Percentiles rank a stretch among this genome's conserved stretches.
Conservation (phyloP, 2,888 invertebrate species). For the Hylaea fasciaria region DNA sequence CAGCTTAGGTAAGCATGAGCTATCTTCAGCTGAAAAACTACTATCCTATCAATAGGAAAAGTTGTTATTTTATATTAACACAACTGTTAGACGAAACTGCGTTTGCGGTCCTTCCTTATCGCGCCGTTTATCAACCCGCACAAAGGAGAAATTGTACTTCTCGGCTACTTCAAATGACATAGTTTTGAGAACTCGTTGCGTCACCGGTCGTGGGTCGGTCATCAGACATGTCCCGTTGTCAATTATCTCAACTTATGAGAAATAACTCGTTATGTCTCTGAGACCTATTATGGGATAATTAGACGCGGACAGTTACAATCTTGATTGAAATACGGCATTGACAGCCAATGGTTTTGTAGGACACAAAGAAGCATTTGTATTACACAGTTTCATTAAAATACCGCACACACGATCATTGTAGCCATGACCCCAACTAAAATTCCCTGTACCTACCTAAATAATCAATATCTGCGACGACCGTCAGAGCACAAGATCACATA, state of each 20-base stretch:
- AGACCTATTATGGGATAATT: constrained; percentile 20
- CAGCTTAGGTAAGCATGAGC: too few species aligned
- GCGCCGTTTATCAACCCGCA: constrained; percentile 31
- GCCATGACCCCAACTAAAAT: too few species aligned
- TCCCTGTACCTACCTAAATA: too few species aligned
- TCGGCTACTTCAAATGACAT: constrained; percentile 19
- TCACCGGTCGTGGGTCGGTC: constrained; percentile 19
- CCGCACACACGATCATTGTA: too few species aligned
- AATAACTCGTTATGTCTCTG: constrained; percentile 14
- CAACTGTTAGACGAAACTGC: too few species aligned
- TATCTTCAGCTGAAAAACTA: too few species aligned
- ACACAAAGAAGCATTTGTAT: background rate
- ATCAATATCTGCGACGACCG: too few species aligned
- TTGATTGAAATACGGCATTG: constrained; percentile 7
- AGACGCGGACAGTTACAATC: constrained; percentile 17
- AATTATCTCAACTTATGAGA: constrained; percentile 22
- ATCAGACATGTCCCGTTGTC: constrained; percentile 25
- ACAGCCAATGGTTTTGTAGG: background rate
- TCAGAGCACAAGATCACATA: too few species aligned
- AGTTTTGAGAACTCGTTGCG: constrained; percentile 36
- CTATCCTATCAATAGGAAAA: too few species aligned
- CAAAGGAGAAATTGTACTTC: constrained; percentile 35
- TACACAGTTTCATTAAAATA: too few species aligned
- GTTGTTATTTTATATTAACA: too few species aligned
- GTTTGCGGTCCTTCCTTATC: constrained; percentile 31